phyloP scores from a whole-genome alignment of 2,888 invertebrate species.

The Apotomis betuletana region DNA sequence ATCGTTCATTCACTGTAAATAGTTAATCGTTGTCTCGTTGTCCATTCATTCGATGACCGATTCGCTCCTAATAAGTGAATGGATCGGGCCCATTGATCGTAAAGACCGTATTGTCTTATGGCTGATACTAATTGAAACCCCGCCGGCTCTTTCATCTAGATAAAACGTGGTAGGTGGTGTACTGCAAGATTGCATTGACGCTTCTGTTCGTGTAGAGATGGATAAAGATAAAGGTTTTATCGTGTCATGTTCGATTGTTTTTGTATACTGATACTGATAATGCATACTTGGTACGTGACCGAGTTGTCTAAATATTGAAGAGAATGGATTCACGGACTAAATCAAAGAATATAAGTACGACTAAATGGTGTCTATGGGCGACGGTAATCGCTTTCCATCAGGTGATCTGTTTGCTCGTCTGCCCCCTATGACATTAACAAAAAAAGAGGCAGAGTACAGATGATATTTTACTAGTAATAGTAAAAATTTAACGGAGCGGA shows the following conservation, averaged over 20 bases:
- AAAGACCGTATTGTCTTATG: constrained; percentile 69
- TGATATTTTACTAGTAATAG: too few relatives aligned
- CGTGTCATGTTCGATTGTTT: not conserved
- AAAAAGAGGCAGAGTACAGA: too few relatives aligned
- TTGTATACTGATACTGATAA: not conserved
- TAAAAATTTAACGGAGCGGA: too few relatives aligned
- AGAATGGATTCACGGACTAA: too few relatives aligned
- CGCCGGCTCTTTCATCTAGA: constrained; percentile 64
- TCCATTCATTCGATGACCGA: constrained; percentile 61
- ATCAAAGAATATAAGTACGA: too few relatives aligned
- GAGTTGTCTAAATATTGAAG: too few relatives aligned
- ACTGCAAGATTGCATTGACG: constrained; percentile 33
- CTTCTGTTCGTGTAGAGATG: not conserved
- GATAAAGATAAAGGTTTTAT: not conserved
- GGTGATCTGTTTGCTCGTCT: too few relatives aligned
- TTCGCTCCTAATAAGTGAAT: constrained; percentile 63
- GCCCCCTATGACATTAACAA: too few relatives aligned
- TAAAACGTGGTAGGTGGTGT: constrained; percentile 61
- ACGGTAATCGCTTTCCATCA: too few relatives aligned
- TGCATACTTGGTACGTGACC: too few relatives aligned
- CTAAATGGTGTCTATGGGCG: too few relatives aligned
- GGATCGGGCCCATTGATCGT: constrained; percentile 67
- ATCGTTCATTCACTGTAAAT: constrained; percentile 45
- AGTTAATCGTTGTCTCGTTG: constrained; percentile 48
- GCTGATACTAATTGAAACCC: constrained; percentile 64